Base-by-base conservation (phyloP, 2,113 vertebrate genomes). In the Pogona vitticeps region DNA sequence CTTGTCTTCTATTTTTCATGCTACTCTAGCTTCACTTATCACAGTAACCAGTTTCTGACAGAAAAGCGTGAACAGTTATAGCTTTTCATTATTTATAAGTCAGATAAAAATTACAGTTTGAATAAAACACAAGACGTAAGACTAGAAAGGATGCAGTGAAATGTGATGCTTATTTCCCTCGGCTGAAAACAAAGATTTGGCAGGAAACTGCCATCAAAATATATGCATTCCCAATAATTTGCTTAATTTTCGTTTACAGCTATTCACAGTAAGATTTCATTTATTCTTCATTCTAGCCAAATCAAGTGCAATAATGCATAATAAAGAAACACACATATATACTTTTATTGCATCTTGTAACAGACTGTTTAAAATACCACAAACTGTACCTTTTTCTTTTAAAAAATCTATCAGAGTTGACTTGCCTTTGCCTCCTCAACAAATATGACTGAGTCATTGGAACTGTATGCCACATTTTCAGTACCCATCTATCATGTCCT, bases 1-100 rank as follows among this genome's bases (percentile, higher is more conserved):
- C 15, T 88, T 82, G 1, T 82, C 15, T 88, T 84, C 88, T 80
- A 46, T 8, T 12, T 3, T 71, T 91, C 88, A 80, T 83, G 86
- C 4, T 72, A 6, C 61, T 73, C 2, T 21, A 72, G 1, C 1
- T 63, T 93, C 31, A 56, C 6, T 76, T 77, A n/a, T n/a, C n/a
- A 2, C 90, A 21, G 2, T 68, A 88, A 81, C 65, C 38, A 61
- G 5, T 83, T 46, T 81, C 61, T 81, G 2, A 40, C 36, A 75
- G 20, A 76, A 38, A 10, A 56, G 77, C 20, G 7, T 0, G 33
- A 38, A 15, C 15, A 68, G 75, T 90, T 56, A 40, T 2, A 56
- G 1, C 0, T 80, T 26, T 1, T 36, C 2, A 20, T 88, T 70
- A 38, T 85, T 68, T 81, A 9, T 77, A 82, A 80, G 87, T 1